A percentile compares a stretch with the other conserved stretches of the same genome.
Evolutionary conservation across 1,140 invertebrate species (phyloP).

Genomic region (Hyphantria cunea): DNA sequence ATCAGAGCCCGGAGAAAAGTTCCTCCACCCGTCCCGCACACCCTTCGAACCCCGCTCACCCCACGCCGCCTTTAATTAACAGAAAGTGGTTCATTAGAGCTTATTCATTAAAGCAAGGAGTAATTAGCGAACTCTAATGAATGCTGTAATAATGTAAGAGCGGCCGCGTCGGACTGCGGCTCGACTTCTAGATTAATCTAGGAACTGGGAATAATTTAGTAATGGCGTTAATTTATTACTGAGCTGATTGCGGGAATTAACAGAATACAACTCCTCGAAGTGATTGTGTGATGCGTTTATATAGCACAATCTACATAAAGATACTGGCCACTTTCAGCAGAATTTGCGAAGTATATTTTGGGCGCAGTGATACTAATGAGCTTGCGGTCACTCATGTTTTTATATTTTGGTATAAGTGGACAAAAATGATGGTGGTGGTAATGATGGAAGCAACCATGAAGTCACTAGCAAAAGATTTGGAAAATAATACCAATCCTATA

Average conservation of each 20-base stretch:
- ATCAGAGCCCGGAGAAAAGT: conserved; percentile 80
- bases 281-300: neutral
- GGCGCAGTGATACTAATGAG: too few relatives aligned
- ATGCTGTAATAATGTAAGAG: conserved; percentile 85
- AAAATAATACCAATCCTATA: too few relatives aligned
- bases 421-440: too few relatives aligned
- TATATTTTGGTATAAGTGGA: too few relatives aligned
- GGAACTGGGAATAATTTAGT: conserved; percentile 78
- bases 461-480: too few relatives aligned
- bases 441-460: too few relatives aligned
- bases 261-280: conserved; percentile 25
- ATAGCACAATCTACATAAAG: neutral
- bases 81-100: conserved; percentile 93
- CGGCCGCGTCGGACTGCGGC: conserved; percentile 77
- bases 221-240: conserved; percentile 78
- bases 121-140: conserved; percentile 92
- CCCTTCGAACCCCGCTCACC: conserved; percentile 44
- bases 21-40: conserved; percentile 42
- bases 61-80: conserved; percentile 89
- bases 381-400: too few relatives aligned
- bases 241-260: conserved; percentile 71
- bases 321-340: too few relatives aligned
- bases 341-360: too few relatives aligned
- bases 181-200: conserved; percentile 80
- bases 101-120: conserved; percentile 93